Evolutionary conservation across 1,140 invertebrate species (phyloP).

Genomic region (Drosophila pallidifrons): DNA sequence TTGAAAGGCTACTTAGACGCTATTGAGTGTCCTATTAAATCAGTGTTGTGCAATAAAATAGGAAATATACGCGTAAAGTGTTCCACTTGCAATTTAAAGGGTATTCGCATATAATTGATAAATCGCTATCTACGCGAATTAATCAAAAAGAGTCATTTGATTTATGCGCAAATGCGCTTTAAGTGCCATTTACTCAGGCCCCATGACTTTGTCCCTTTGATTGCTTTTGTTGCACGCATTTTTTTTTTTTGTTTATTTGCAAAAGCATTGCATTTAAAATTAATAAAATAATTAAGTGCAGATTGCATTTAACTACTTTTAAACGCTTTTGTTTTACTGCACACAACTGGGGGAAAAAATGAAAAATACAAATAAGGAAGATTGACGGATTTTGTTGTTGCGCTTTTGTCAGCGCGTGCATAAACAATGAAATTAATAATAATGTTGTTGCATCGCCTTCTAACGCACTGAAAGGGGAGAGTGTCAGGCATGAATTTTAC

Average conservation of each 20-base stretch:
- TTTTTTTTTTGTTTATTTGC: too few relatives aligned
- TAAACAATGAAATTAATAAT: slow-evolving; percentile 49
- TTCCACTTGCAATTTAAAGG: too few relatives aligned
- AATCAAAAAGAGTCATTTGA: neutral
- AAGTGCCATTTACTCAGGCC: neutral
- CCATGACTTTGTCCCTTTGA: too few relatives aligned
- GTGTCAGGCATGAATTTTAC: slow-evolving; percentile 2
- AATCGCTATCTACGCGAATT: neutral
- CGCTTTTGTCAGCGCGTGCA: neutral
- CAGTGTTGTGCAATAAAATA: too few relatives aligned
- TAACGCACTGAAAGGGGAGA: slow-evolving; percentile 1
- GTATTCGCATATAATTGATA: neutral
- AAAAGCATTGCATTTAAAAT: slow-evolving; percentile 1
- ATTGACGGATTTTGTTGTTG: slow-evolving; percentile 21
- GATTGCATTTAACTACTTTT: neutral
- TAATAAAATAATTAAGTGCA: slow-evolving; percentile 10
- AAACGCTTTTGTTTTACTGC: neutral
- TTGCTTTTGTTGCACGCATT: neutral
- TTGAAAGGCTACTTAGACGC: too few relatives aligned
- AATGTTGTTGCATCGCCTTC: slow-evolving; percentile 23
- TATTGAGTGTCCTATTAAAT: too few relatives aligned
- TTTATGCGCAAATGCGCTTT: neutral
- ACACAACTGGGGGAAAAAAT: neutral
- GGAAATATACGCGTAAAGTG: too few relatives aligned
- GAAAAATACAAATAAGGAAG: neutral